A percentile compares a stretch with the other conserved stretches of the same genome.
phyloP scores from a whole-genome alignment of 2,797 vertebrate genomes.

The Craterocephalus amniculus region DNA sequence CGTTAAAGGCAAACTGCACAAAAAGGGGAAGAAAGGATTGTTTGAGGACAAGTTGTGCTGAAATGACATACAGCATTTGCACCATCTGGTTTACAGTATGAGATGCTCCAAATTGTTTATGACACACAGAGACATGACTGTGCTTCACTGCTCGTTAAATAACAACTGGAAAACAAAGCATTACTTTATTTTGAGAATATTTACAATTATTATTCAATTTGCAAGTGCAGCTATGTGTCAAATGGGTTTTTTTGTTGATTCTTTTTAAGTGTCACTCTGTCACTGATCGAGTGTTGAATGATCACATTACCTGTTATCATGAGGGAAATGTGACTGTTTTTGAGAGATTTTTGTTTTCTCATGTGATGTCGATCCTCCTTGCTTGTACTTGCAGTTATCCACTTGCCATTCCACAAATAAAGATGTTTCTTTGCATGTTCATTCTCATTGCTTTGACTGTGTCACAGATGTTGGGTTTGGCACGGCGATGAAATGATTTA shows the following conservation, averaged over 20 bases:
- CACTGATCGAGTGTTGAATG: conserved; percentile 6
- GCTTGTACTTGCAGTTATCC: conserved; percentile 23
- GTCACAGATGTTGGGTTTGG: conserved; percentile 17
- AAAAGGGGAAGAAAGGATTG: conserved; percentile 29
- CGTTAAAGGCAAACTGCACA: conserved; percentile 35
- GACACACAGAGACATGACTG: conserved; percentile 8
- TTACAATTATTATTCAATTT: conserved; percentile 11
- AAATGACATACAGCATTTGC: conserved; percentile 23
- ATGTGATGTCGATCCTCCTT: conserved; percentile 9
- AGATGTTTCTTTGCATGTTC: conserved; percentile 41
- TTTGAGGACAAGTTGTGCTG: conserved; percentile 26
- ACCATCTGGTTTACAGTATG: conserved; percentile 3
- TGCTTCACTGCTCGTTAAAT: conserved; percentile 1
- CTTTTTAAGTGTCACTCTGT: conserved; percentile 22
- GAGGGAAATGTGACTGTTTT: not conserved
- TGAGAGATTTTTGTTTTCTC: conserved; percentile 16
- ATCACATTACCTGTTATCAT: conserved; percentile 13
- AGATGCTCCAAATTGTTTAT: conserved; percentile 18
- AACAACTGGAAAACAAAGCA: conserved; percentile 27
- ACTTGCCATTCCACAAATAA: conserved; percentile 27
- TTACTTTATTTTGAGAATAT: conserved; percentile 29
- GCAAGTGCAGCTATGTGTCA: conserved; percentile 24
- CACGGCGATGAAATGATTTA: conserved; percentile 5
- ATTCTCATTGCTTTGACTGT: conserved; percentile 34
- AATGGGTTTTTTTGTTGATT: conserved; percentile 5